A percentile compares a stretch with the other conserved stretches of the same genome.
Evolutionary conservation across 2,888 invertebrate species (phyloP).

Genomic region (Xanthia togata): DNA sequence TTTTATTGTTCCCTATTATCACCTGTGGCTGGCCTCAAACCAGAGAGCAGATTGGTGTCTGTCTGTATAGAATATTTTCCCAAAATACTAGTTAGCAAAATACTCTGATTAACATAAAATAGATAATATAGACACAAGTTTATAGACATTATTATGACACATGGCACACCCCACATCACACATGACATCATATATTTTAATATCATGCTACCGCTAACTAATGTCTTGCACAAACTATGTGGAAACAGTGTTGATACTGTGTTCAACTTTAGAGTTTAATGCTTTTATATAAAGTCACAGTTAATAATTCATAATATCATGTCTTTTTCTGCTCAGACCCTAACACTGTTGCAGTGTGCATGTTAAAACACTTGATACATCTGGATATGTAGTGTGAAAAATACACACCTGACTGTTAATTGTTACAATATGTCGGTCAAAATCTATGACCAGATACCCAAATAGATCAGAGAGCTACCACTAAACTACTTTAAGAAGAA

Average conservation of each 20-base stretch:
- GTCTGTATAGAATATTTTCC: not conserved
- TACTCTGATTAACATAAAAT: not conserved
- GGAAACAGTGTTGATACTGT: slow-evolving; percentile 14
- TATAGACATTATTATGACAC: slow-evolving; percentile 33
- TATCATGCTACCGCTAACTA: not conserved
- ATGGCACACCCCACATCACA: slow-evolving; percentile 48
- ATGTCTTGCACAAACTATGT: slow-evolving; percentile 20
- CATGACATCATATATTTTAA: slow-evolving; percentile 57
- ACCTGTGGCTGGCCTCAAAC: not conserved
- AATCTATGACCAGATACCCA: too few relatives aligned
- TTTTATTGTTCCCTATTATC: not conserved
- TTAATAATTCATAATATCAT: not conserved
- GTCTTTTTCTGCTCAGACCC: too few relatives aligned
- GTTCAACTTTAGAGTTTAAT: not conserved
- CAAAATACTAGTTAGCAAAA: not conserved
- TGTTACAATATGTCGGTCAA: too few relatives aligned
- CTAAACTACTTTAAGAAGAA: too few relatives aligned
- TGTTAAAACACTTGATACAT: not conserved
- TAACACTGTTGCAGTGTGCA: not conserved
- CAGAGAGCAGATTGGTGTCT: not conserved
- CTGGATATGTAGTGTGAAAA: slow-evolving; percentile 3
- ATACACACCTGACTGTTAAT: not conserved
- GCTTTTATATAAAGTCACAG: slow-evolving; percentile 6
- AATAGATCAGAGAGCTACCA: too few relatives aligned
- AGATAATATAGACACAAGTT: slow-evolving; percentile 16